Base-by-base conservation (phyloP, 2,888 invertebrate species). In the Zootermopsis nevadensis region DNA sequence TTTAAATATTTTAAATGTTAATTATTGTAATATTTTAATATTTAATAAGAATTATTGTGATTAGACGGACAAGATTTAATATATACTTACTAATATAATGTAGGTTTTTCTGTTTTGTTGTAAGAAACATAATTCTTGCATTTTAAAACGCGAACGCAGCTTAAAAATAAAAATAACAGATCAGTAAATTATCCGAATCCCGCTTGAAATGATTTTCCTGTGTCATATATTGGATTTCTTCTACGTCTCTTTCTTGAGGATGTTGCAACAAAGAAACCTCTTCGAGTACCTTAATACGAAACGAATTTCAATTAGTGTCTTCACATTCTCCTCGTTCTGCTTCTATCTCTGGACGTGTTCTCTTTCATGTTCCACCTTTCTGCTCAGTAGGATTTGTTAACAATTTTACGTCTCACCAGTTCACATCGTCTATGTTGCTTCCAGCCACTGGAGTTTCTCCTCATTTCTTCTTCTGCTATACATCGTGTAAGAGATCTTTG, bases 301-400 rank as follows among this genome's bases (percentile, higher is more conserved):
- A 38, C 74, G 74, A 38, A 74, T n/a, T 74, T 74, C 35, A 74
- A 38, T 74, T 74, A 35, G 38, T 38, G 22, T 27, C 38, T 74
- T 24, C 38, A n/a, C 10, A 24, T n/a, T 74, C 74, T 42, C 38
- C 38, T 10, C 35, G 33, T 74, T 38, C 74, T 60, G 8, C n/a
- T 60, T 74, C 69, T 69, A 6, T 69, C 69, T 69, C 33, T 69
- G 15, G 33, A 69, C 24, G 31, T 30, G 69, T 33, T 60, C 60
- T 27, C 60, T 60, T 60, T 60, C 60, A 69, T 69, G 33, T 69
- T 22, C 69, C 33, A 33, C 69, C 69, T 74, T 74, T 74, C 74
- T 74, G 74, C 74, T 74, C 74, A 2, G 74, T 42, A 74, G 74
- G 38, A 74, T 74, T 74, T 74, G 74, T 74, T 74, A 74, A 74